Base-by-base conservation (phyloP, 53 echinoderm and acorn worm genomes). In the Henricia sp. region DNA sequence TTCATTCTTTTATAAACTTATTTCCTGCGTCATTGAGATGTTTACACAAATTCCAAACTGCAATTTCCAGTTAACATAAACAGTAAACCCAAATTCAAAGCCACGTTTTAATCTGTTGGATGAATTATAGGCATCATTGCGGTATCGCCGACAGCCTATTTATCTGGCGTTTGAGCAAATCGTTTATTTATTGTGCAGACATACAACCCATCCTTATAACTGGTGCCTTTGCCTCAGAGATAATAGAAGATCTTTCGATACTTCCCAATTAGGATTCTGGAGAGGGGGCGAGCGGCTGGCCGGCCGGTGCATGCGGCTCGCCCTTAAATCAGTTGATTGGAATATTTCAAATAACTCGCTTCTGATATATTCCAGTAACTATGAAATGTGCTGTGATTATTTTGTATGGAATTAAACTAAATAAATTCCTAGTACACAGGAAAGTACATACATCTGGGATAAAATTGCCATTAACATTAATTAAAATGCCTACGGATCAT, bases 51-150 rank as follows among this genome's bases (percentile, higher is more conserved):
- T 26, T 26, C 80, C 80, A 42, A 63, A 63, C 32, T 23, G 48
- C 64, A 80, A 80, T 80, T 65, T 80, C 80, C 80, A 80, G 80
- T 32, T 80, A 80, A 80, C 30, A n/a, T 80, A 80, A 80, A 80
- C 64, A 80, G 17, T 34, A 14, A 6, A 34, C 63, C 43, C 33
- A 44, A 65, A 64, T 12, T 21, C 35, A 58, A 10, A 80, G 34
- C 23, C 46, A 63, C 34, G 1, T 63, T 63, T 36, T 80, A 80
- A 80, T 80, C 32, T 63, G 29, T 48, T 46, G 29, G 64, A 65
- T 78, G 34, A 80, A 63, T 39, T 33, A 30, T 42, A 29, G n/a
- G 12, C 25, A 43, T n/a, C 37, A 1, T 17, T 24, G 40, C 41
- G n/a, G 40, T 24, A 3, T 77, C 20, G 12, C 17, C 41, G 29